Conservation (phyloP, 2,797 vertebrate species). For the Anguilla obscura region DNA sequence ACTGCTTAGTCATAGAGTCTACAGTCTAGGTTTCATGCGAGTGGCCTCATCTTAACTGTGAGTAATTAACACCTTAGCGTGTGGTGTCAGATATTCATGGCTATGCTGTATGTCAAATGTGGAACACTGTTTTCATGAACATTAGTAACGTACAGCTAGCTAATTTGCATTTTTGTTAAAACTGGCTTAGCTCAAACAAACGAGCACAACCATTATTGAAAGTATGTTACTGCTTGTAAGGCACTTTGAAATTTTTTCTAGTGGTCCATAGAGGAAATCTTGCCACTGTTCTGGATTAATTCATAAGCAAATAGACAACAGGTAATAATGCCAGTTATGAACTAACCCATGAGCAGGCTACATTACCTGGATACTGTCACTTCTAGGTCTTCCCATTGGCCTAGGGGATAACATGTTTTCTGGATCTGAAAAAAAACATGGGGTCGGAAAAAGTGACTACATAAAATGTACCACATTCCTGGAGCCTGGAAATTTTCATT, state of each 20-base stretch:
- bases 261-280: neutral
- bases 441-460: neutral
- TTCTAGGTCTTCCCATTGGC: constrained; percentile 46
- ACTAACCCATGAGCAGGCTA: neutral
- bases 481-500: neutral
- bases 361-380: constrained; percentile 69
- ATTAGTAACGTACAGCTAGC: neutral
- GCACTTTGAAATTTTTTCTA: neutral
- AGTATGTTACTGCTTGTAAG: neutral
- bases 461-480: neutral
- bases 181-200: neutral
- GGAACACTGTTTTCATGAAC: neutral
- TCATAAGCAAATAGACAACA: neutral
- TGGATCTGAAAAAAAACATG: constrained; percentile 55
- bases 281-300: neutral
- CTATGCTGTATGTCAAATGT: neutral
- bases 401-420: constrained; percentile 41
- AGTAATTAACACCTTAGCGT: neutral
- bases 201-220: neutral
- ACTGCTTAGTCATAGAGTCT: neutral
- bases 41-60: neutral
- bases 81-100: neutral
- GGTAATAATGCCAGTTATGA: neutral
- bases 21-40: neutral
- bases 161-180: neutral